Percentiles rank a stretch among this genome's conserved stretches.
Evolutionary conservation across 2,113 vertebrate genomes (phyloP).

Genomic region (Pseudopipra pipra): DNA sequence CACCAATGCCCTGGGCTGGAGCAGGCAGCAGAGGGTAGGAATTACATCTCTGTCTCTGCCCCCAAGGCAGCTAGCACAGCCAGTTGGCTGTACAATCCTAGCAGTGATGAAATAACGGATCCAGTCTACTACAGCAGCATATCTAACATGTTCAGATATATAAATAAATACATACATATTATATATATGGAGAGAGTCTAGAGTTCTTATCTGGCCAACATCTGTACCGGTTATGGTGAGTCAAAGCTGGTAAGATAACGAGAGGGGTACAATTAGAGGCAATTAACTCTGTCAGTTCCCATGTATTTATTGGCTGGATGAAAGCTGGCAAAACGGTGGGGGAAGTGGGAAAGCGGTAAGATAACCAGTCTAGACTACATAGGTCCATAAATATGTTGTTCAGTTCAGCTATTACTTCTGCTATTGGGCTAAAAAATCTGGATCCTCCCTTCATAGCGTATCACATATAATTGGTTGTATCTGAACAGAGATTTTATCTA

Average conservation of each 20-base stretch:
- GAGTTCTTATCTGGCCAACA: slow-evolving; percentile 25
- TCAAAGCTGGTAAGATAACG: slow-evolving; percentile 21
- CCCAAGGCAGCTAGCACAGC: not conserved
- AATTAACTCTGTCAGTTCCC: not conserved
- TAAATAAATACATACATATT: not conserved
- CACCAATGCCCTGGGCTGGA: not conserved
- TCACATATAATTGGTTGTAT: not conserved
- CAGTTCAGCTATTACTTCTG: not conserved
- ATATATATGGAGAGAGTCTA: not conserved
- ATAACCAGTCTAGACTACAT: slow-evolving; percentile 44
- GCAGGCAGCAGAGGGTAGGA: not conserved
- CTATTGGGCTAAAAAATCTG: not conserved
- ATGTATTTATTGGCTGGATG: not conserved
- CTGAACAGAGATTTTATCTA: slow-evolving; percentile 26
- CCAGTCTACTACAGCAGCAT: not conserved
- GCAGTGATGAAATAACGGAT: not conserved
- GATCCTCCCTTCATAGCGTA: not conserved
- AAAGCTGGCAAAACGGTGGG: not conserved
- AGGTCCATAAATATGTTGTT: not conserved
- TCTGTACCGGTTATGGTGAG: not conserved
- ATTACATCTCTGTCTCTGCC: not conserved
- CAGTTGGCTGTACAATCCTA: not conserved
- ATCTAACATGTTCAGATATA: not conserved
- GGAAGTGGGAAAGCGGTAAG: not conserved
- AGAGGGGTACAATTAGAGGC: not conserved